Percentiles rank a stretch among this genome's conserved stretches.
These are phyloP conservation scores for Andricus quercusramuli DNA, from an alignment of 2,888 invertebrate species.

Conservation along the genomic window DNA sequence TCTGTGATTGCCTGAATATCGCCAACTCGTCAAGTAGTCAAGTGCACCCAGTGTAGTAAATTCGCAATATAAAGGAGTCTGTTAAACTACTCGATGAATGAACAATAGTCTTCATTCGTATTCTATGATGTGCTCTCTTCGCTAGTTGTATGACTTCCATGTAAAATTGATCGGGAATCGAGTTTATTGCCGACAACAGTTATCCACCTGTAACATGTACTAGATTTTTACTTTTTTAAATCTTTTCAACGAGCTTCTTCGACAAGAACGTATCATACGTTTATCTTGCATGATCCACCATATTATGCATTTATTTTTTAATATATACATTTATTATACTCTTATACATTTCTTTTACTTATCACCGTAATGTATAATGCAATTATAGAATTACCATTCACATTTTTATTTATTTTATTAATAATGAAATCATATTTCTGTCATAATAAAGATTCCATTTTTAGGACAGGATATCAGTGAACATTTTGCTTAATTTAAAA, in stretches of 20 bases:
- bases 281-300: neutral
- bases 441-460: too few relatives aligned
- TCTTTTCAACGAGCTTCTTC: conserved; percentile 19
- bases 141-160: conserved; percentile 62
- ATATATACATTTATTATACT: too few relatives aligned
- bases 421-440: too few relatives aligned
- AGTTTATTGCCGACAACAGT: conserved; percentile 64
- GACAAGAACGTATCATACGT: neutral
- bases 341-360: too few relatives aligned
- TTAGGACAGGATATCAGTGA: too few relatives aligned
- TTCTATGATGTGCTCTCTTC: conserved; percentile 57
- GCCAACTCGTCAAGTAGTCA: neutral
- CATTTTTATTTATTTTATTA: too few relatives aligned
- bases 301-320: too few relatives aligned
- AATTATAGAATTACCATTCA: too few relatives aligned
- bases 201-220: conserved; percentile 47
- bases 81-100: conserved; percentile 59
- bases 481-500: too few relatives aligned
- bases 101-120: conserved; percentile 63
- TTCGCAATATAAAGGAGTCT: conserved; percentile 53
- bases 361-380: too few relatives aligned
- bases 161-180: conserved; percentile 63
- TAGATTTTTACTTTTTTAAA: conserved; percentile 29
- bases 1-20: neutral
- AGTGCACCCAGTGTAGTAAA: neutral